Evolutionary conservation across 2,888 invertebrate species (phyloP).

Genomic region (Dynastes hyllus): DNA sequence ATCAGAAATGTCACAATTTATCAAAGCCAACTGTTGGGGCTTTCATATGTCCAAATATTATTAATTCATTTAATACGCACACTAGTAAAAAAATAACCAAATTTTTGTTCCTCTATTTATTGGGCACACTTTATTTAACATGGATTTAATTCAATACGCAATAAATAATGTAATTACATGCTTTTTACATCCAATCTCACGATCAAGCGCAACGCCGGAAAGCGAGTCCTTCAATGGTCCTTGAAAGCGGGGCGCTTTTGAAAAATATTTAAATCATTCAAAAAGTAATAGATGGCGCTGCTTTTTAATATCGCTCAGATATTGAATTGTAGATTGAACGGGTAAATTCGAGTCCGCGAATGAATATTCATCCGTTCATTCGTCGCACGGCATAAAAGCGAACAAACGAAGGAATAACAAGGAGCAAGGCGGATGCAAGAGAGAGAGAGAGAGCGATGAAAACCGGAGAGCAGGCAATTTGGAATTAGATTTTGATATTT

Average conservation of each 20-base stretch:
- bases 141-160: too few species aligned
- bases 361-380: constrained; percentile 18
- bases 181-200: constrained; percentile 3
- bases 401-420: constrained; percentile 27
- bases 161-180: too few species aligned
- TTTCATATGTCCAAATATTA: too few species aligned
- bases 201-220: not conserved
- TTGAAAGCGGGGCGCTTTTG: constrained; percentile 7
- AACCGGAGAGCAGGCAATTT: constrained; percentile 6
- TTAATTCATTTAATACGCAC: too few species aligned
- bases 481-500: constrained; percentile 44
- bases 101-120: too few species aligned
- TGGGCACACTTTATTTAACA: too few species aligned
- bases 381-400: constrained; percentile 5
- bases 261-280: constrained; percentile 8
- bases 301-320: constrained; percentile 28
- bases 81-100: too few species aligned
- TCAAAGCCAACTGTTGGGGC: too few species aligned
- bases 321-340: constrained; percentile 33
- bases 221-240: not conserved
- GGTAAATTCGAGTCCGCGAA: constrained; percentile 27
- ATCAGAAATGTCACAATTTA: too few species aligned
- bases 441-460: not conserved
- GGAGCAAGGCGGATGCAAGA: not conserved
- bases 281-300: constrained; percentile 28